Conservation (phyloP, 2,797 vertebrate genomes). For the Pseudopleuronectes americanus region DNA sequence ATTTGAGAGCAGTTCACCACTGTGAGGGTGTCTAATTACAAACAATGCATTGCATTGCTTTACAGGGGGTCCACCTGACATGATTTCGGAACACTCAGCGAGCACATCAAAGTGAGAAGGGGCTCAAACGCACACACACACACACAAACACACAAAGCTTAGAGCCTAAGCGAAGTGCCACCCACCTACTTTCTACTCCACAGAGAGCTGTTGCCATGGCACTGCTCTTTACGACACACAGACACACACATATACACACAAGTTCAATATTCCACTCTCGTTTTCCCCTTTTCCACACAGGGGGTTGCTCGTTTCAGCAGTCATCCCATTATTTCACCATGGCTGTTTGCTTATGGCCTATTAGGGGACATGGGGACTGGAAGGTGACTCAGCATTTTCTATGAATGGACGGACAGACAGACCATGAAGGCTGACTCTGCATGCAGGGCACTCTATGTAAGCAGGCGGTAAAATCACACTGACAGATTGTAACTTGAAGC, state of each 20-base stretch:
- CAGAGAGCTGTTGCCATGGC: constrained; percentile 80
- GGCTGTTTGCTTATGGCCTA: constrained; percentile 70
- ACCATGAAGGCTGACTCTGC: constrained; percentile 18
- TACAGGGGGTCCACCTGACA: constrained; percentile 68
- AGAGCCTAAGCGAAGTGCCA: constrained; percentile 63
- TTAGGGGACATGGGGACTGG: constrained; percentile 52
- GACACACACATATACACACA: constrained; percentile 13
- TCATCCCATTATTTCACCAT: constrained; percentile 69
- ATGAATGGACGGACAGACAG: constrained; percentile 24
- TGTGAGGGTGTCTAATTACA: constrained; percentile 59
- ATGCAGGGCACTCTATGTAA: constrained; percentile 18
- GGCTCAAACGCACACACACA: constrained; percentile 6
- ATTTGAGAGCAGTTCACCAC: constrained; percentile 31
- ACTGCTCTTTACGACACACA: constrained; percentile 71
- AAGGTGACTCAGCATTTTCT: constrained; percentile 65
- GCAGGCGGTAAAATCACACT: constrained; percentile 4
- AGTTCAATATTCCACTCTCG: constrained; percentile 76
- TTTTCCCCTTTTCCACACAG: constrained; percentile 69
- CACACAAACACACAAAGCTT: constrained; percentile 19
- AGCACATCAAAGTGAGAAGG: constrained; percentile 29
- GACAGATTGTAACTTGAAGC: not conserved
- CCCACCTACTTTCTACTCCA: constrained; percentile 67
- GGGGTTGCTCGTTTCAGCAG: constrained; percentile 62
- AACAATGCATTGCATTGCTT: constrained; percentile 60
- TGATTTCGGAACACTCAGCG: constrained; percentile 53